phyloP scores from a whole-genome alignment of 2,888 invertebrate species.

The Ectropis crepuscularia region DNA sequence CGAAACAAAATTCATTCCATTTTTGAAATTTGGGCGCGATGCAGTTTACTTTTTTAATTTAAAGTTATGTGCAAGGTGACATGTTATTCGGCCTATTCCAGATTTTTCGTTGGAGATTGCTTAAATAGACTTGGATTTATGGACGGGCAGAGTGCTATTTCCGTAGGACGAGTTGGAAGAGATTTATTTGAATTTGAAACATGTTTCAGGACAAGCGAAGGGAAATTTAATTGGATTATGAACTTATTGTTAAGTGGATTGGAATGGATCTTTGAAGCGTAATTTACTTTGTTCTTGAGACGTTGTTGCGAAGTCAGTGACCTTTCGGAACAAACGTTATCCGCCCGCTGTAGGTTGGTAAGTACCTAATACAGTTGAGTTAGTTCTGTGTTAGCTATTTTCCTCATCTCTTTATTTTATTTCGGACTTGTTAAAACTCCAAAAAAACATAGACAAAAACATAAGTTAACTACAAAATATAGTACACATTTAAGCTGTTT shows the following conservation, averaged over 20 bases:
- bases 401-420: too few relatives aligned
- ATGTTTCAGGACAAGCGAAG: slow-evolving; percentile 76
- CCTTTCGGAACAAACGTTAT: neutral
- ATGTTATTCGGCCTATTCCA: slow-evolving; percentile 74
- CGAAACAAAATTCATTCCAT: slow-evolving; percentile 34
- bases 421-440: too few relatives aligned
- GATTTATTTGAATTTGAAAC: slow-evolving; percentile 83
- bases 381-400: too few relatives aligned
- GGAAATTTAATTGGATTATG: slow-evolving; percentile 82
- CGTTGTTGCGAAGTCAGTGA: slow-evolving; percentile 2
- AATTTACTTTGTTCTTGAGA: slow-evolving; percentile 29
- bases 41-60: slow-evolving; percentile 40
- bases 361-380: neutral
- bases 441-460: too few relatives aligned
- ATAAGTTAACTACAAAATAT: too few relatives aligned
- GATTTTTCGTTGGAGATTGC: slow-evolving; percentile 80
- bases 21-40: slow-evolving; percentile 42
- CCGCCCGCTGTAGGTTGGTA: neutral
- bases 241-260: slow-evolving; percentile 70
- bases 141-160: slow-evolving; percentile 80
- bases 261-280: slow-evolving; percentile 54
- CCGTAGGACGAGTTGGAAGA: slow-evolving; percentile 77
- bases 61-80: slow-evolving; percentile 63
- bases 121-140: slow-evolving; percentile 83
- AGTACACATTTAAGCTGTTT: too few relatives aligned